Evolutionary conservation across 1,140 invertebrate genomes (phyloP), one percentile per base, ranked within the genome.

Genomic region (Tetramorium parvispinum): DNA sequence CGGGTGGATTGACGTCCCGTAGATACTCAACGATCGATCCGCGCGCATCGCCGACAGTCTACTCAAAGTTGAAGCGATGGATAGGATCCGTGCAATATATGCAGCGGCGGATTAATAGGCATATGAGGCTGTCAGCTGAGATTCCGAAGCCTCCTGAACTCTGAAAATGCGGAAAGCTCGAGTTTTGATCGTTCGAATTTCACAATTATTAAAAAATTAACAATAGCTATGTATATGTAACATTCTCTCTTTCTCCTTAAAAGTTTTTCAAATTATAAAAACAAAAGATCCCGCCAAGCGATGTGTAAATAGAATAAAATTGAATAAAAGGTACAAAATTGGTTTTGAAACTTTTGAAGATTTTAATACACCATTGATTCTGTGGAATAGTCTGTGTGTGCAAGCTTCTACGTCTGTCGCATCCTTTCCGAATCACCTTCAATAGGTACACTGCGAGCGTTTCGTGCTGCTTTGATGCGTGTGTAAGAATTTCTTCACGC

Each of bases 11-110:
- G 82, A 86, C 85, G 83, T 77, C 53, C 65, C 61, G 63, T 43
- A 83, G 86, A 87, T 77, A 77, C 85, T 86, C 83, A n/a, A 43
- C 79, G 68, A 87, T 87, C 86, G 85, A 87, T 87, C 59, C 83
- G 49, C 57, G 51, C 57, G 78, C 53, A 78, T 73, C 79, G 21
- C 59, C 46, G 61, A 75, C 85, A 71, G 66, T 51, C 85, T 83
- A 85, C 37, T 85, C 85, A n/a, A 78, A 85, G 71, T 51, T 51
- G 59, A 63, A 63, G 61, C 75, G 43, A 71, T 46, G 46, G 49
- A 70, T 70, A 37, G 49, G 68, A 83, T 83, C 53, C 37, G 24
- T 21, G 40, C 78, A 13, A 79, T 46, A 40, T 40, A 24, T 46
- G 57, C 46, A 37, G 32, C 13, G 43, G 49, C 37, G 53, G 53